Percentiles rank a stretch among this genome's conserved stretches.
Conservation (phyloP, 2,113 vertebrate genomes). For the Vidua macroura region DNA sequence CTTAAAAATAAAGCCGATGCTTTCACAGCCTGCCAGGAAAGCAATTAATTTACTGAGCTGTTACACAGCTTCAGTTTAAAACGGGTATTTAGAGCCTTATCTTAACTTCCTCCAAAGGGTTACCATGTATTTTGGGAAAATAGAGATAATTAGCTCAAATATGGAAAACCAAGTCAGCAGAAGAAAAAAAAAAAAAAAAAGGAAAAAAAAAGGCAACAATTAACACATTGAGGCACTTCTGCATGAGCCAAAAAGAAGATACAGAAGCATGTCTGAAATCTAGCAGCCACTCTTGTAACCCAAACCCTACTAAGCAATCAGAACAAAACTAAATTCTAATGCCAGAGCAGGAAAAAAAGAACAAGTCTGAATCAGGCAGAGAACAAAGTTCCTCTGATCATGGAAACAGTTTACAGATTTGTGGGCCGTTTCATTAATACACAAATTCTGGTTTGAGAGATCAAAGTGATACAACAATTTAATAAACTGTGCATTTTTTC, state of each 20-base stretch:
- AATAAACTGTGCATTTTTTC: not conserved
- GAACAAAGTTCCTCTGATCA: not conserved
- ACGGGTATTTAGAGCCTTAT: not conserved
- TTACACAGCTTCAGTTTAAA: not conserved
- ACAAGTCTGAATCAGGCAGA: not conserved
- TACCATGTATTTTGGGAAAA: not conserved
- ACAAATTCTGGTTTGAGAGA: not conserved
- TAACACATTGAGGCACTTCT: not conserved
- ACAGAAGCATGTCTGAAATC: not conserved
- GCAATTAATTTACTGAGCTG: not conserved
- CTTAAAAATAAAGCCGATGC: not conserved
- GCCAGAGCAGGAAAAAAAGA: not conserved
- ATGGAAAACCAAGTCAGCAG: not conserved
- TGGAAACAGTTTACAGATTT: not conserved
- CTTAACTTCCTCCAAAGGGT: not conserved
- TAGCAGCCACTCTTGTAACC: not conserved
- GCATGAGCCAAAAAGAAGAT: not conserved
- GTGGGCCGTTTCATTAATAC: not conserved
- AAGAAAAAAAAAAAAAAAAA: not conserved
- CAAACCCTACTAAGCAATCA: not conserved
- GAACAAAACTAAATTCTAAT: not conserved
- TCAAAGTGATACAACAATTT: not conserved
- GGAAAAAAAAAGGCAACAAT: fast-evolving
- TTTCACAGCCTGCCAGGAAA: not conserved
- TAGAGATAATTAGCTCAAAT: not conserved